phyloP scores from a whole-genome alignment of 1,140 invertebrate species.

The Tribolium madens region DNA sequence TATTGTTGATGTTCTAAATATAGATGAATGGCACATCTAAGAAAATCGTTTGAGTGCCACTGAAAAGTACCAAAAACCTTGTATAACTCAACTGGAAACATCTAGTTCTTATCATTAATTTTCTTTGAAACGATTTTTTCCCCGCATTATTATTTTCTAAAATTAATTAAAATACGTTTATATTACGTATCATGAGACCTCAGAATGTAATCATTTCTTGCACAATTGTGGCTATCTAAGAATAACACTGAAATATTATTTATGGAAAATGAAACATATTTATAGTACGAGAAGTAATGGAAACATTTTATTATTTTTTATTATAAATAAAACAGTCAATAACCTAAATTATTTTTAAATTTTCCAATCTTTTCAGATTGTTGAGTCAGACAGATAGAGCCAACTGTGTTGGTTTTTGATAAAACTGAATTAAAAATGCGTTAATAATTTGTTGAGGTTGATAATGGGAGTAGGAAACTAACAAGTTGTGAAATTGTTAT shows the following conservation, averaged over 20 bases:
- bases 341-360: background rate
- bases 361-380: too few species aligned
- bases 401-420: background rate
- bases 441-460: background rate
- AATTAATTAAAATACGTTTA: background rate
- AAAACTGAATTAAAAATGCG: background rate
- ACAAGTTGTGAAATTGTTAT: background rate
- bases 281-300: background rate
- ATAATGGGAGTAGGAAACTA: background rate
- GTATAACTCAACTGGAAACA: background rate
- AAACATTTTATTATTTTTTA: background rate
- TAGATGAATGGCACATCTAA: background rate
- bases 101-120: slow-evolving; percentile 12
- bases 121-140: slow-evolving; percentile 8
- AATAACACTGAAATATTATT: background rate
- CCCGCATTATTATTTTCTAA: background rate
- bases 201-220: background rate
- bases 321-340: background rate
- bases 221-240: background rate
- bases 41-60: slow-evolving; percentile 12
- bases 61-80: background rate
- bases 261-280: background rate
- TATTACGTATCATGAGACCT: background rate
- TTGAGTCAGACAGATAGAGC: too few species aligned
- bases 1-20: background rate